These are phyloP conservation scores for Aphis gossypii DNA, from an alignment of 1,140 invertebrate species.

Conservation along the genomic window DNA sequence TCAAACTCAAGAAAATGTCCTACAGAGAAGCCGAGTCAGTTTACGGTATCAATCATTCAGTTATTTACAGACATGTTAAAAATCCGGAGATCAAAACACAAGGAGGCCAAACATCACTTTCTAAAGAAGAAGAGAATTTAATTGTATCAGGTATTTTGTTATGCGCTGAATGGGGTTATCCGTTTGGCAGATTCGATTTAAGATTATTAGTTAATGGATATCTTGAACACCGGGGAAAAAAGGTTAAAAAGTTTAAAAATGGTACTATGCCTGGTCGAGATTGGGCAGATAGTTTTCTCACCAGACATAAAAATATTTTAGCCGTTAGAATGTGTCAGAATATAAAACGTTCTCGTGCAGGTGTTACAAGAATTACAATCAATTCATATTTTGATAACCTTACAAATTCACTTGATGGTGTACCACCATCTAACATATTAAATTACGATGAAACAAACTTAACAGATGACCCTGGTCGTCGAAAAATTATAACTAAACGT, in stretches of 20 bases:
- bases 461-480: slow-evolving; percentile 64
- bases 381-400: slow-evolving; percentile 63
- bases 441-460: slow-evolving; percentile 66
- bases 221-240: slow-evolving; percentile 50
- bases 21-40: background rate
- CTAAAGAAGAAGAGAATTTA: slow-evolving; percentile 36
- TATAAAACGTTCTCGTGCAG: slow-evolving; percentile 56
- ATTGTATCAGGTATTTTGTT: background rate
- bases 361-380: slow-evolving; percentile 45
- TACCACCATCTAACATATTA: slow-evolving; percentile 63
- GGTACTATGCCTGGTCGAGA: background rate
- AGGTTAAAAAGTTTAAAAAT: slow-evolving; percentile 45
- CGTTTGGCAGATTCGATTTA: background rate
- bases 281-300: slow-evolving; percentile 23
- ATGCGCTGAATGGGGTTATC: slow-evolving; percentile 58
- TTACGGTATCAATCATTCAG: slow-evolving; percentile 16
- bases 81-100: slow-evolving; percentile 20
- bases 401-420: slow-evolving; percentile 60
- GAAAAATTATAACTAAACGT: slow-evolving; percentile 58
- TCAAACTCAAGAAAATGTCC: no score
- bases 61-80: slow-evolving; percentile 27
- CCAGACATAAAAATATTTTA: background rate
- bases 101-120: slow-evolving; percentile 14
- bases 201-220: background rate
- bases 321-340: slow-evolving; percentile 52